These are phyloP conservation scores for Mongoloraphidia duomilia DNA, from an alignment of 2,888 invertebrate genomes.

Conservation along the genomic window DNA sequence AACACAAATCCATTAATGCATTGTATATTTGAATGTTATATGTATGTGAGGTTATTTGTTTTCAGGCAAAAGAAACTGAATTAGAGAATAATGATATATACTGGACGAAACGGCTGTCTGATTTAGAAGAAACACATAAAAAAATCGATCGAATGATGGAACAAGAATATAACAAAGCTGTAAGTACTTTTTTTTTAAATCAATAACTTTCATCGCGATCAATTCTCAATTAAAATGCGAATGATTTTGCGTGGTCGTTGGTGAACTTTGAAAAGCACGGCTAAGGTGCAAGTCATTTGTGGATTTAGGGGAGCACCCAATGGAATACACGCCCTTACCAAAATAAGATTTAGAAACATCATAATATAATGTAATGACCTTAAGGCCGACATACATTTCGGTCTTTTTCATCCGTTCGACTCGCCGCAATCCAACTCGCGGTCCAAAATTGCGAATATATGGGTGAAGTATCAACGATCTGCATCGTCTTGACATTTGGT, in stretches of 20 bases:
- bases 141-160: conserved; percentile 41
- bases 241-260: too few species aligned
- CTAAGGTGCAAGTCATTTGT: not conserved
- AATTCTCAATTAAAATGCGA: not conserved
- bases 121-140: conserved; percentile 38
- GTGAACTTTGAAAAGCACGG: not conserved
- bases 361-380: too few species aligned
- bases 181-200: conserved; percentile 17
- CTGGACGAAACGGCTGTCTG: conserved; percentile 40
- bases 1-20: too few species aligned
- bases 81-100: conserved; percentile 42
- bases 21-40: too few species aligned
- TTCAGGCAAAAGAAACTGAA: conserved; percentile 40
- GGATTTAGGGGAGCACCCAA: not conserved
- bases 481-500: too few species aligned
- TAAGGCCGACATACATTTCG: too few species aligned
- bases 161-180: conserved; percentile 40
- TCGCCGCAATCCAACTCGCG: too few species aligned
- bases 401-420: too few species aligned
- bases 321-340: not conserved
- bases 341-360: not conserved
- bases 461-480: too few species aligned
- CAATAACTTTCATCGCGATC: not conserved
- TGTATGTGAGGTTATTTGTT: not conserved
- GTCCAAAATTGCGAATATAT: too few species aligned